Percentiles rank a stretch among this genome's conserved stretches.
These are phyloP conservation scores for Leptobrachium leishanense DNA, from an alignment of 2,113 vertebrate species.

Conservation along the genomic window DNA sequence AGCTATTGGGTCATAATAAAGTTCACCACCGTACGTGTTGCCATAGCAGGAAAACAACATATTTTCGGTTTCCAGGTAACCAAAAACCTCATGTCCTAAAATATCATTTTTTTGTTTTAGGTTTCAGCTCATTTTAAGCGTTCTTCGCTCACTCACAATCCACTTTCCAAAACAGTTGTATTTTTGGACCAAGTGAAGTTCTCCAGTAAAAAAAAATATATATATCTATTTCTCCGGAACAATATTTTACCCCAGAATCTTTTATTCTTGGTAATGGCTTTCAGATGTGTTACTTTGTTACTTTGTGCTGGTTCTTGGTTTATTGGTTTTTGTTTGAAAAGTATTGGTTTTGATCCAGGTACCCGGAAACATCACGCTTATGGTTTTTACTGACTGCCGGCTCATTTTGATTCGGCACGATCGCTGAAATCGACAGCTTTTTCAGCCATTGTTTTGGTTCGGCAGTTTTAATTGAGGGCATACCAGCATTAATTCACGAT, in stretches of 20 bases:
- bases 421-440: too few species aligned
- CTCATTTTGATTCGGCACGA: too few species aligned
- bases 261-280: slow-evolving; percentile 22
- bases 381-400: too few species aligned
- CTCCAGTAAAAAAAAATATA: slow-evolving; percentile 32
- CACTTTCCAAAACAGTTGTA: slow-evolving; percentile 53
- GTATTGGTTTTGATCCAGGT: slow-evolving; percentile 31
- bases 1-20: slow-evolving; percentile 53
- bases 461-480: too few species aligned
- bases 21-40: slow-evolving; percentile 54
- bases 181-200: slow-evolving; percentile 39
- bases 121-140: slow-evolving; percentile 57
- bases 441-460: too few species aligned
- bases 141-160: slow-evolving; percentile 49
- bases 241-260: slow-evolving; percentile 19
- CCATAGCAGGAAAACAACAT: slow-evolving; percentile 66
- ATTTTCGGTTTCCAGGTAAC: slow-evolving; percentile 62
- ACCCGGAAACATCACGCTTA: slow-evolving; percentile 19
- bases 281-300: slow-evolving; percentile 19
- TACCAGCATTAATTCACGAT: too few species aligned
- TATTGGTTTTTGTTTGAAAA: slow-evolving; percentile 25
- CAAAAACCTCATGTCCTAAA: slow-evolving; percentile 56
- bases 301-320: not conserved
- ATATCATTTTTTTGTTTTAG: slow-evolving; percentile 57
- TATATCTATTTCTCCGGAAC: slow-evolving; percentile 15